Base-by-base conservation (phyloP, 2,113 vertebrate genomes). In the Spermophilus dauricus region DNA sequence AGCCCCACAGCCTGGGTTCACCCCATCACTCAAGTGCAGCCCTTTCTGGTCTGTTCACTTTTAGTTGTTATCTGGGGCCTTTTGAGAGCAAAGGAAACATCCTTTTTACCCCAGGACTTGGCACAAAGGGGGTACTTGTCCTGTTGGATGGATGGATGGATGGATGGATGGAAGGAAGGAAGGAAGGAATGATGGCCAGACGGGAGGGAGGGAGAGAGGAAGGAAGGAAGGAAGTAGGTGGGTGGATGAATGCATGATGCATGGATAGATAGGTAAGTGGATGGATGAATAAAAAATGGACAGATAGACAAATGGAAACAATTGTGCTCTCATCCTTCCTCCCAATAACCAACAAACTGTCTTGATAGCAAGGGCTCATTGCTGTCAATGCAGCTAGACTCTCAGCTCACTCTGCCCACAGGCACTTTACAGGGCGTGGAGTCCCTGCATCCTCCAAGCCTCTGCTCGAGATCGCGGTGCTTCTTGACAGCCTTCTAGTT, bases 321-420 rank as follows among this genome's bases (percentile, higher is more conserved):
- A 34, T 34, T 5, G 58, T 28, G 37, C 30, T 17, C 18, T 30
- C 56, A 8, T 16, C 20, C 61, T 65, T n/a, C 80, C 3, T 42
- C 7, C 24, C 51, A 65, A 2, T 51, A 13, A 13, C 48, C 12
- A 9, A 63, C 67, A 42, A 56, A 11, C 22, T 8, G 0, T 39
- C 75, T 39, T 56, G 45, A 34, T 7, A 6, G 10, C n/a, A 53
- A 12, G 56, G 4, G 75, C 12, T 65, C 45, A 13, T 18, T 1
- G 13, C 7, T 17, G 4, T 37, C 18, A 30, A 0, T 16, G 4
- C 5, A 10, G 8, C 13, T 37, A 32, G 37, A 53, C 3, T 4
- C 18, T 37, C 8, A 28, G n/a, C 13, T 34, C 3, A 0, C 42
- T 53, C 45, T 18, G 5, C 12, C 13, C 7, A 45, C n/a, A 73